Evolutionary conservation across 1,140 invertebrate genomes (phyloP), one percentile per base, ranked within the genome.

Genomic region (Aphaenogaster ashmeadi): DNA sequence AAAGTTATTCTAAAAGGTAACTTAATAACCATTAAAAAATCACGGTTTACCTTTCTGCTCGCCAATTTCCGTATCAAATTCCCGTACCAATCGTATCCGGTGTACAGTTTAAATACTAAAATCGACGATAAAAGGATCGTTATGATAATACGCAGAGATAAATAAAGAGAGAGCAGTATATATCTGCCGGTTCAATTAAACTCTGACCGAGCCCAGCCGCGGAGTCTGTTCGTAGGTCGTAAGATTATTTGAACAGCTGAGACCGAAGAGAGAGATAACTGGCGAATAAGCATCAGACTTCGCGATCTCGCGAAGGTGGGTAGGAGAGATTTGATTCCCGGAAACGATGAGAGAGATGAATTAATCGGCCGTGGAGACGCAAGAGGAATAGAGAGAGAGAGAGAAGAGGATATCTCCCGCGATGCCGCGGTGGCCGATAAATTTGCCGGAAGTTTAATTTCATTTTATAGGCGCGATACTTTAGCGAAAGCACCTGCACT

Each of bases 391-490:
- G 62, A 62, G 60, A 4, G 27, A 36, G 44, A n/a, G 66, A 15
- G 66, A 44, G 64, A 33, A 36, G 38, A 62, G 67, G 78, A 77
- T 44, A 90, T 71, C 75, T 62, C 75, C 62, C 71, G 69, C 54
- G 80, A 80, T 56, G 79, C 50, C 77, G 78, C 75, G 79, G 84
- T 80, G 85, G 88, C 84, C 92, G 87, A 93, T 94, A 94, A 93
- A 94, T 94, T 94, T 91, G 58, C 88, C 50, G 77, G 87, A 93
- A 93, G 92, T 93, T 94, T 94, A 94, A 94, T 94, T 94, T 94
- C 91, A 93, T 93, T 94, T 94, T 94, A 94, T 92, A 94, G 92
- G 92, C 91, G 89, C 89, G 92, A 93, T 93, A 93, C 90, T 93
- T 93, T 93, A 93, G 89, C 91, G 91, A 88, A 92, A 90, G 90